phyloP scores from a whole-genome alignment of 1,140 invertebrate species.

The Stegodyphus dumicola region DNA sequence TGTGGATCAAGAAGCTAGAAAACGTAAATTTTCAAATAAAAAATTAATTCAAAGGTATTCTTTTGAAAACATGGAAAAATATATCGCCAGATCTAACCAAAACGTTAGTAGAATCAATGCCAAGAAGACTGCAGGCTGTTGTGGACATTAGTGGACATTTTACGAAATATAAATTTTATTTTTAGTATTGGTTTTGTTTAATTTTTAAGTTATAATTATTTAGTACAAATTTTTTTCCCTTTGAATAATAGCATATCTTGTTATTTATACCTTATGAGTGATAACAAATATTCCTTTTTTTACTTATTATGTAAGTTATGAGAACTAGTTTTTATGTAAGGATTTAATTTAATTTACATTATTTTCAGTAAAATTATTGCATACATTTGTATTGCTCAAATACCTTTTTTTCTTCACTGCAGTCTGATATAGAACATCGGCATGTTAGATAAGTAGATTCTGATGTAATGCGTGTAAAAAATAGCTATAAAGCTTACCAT shows the following conservation, averaged over 20 bases:
- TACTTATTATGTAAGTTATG: not conserved
- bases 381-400: not conserved
- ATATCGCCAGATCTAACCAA: not conserved
- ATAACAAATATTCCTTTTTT: not conserved
- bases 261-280: not conserved
- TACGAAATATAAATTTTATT: not conserved
- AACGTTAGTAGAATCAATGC: not conserved
- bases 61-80: not conserved
- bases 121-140: not conserved
- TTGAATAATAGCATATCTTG: not conserved
- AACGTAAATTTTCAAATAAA: not conserved
- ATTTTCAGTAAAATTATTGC: not conserved
- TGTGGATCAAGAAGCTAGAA: not conserved
- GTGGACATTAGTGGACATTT: not conserved
- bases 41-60: not conserved
- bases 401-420: not conserved
- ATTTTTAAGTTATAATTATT: not conserved
- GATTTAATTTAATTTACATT: not conserved
- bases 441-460: too few relatives aligned
- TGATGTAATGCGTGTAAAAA: too few relatives aligned
- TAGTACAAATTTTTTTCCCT: not conserved
- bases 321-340: not conserved
- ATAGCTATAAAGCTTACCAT: too few relatives aligned
- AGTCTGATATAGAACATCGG: not conserved
- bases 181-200: not conserved